Percentiles rank a stretch among this genome's conserved stretches.
phyloP scores from a whole-genome alignment of 2,888 invertebrate species.

The Agrotis ipsilon region DNA sequence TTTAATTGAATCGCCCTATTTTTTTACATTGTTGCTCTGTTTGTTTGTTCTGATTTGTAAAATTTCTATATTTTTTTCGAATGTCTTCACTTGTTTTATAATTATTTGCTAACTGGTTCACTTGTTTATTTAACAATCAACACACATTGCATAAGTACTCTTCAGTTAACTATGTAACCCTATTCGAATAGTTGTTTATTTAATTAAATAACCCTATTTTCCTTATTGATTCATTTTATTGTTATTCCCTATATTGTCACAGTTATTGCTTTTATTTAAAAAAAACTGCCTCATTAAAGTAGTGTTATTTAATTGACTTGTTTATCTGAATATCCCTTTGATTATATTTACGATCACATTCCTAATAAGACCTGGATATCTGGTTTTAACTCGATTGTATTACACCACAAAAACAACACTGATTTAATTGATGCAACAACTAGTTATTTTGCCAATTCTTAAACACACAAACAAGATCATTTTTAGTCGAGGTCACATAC shows the following conservation, averaged over 20 bases:
- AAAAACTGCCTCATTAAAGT: too few relatives aligned
- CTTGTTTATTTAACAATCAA: conserved; percentile 74
- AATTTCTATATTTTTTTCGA: too few relatives aligned
- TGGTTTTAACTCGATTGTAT: neutral
- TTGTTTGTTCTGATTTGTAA: neutral
- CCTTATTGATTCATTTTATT: too few relatives aligned
- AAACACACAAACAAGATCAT: neutral
- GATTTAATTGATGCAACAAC: neutral
- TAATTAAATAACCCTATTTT: neutral
- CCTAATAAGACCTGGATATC: too few relatives aligned
- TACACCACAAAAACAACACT: neutral
- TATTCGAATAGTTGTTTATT: conserved; percentile 13
- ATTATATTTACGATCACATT: neutral
- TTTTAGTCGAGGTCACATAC: neutral
- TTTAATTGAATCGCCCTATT: conserved; percentile 4
- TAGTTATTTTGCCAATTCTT: neutral
- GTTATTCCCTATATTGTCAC: too few relatives aligned
- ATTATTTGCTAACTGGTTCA: neutral
- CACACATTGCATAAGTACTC: conserved; percentile 59
- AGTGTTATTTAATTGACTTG: too few relatives aligned
- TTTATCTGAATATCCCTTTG: neutral
- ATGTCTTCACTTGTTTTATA: too few relatives aligned
- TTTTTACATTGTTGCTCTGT: neutral
- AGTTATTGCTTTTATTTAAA: too few relatives aligned
- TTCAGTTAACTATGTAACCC: conserved; percentile 25